Conservation (phyloP, 2,888 invertebrate species). For the Ischnura elegans region DNA sequence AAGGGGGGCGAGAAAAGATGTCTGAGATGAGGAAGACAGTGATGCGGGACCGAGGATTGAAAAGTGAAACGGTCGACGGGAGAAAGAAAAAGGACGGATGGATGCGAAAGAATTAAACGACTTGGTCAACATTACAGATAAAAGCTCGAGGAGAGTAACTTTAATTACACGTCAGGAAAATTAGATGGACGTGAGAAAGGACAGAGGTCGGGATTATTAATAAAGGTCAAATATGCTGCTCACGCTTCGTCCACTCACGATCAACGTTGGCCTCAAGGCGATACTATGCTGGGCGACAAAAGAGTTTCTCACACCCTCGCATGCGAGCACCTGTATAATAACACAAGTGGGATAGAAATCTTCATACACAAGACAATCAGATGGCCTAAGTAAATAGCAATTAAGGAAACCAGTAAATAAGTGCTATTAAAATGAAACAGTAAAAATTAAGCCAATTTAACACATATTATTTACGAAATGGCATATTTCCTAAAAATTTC, state of each 20-base stretch:
- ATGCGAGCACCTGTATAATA: no score
- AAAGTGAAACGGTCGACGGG: not conserved
- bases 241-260: no score
- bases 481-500: no score
- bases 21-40: not conserved
- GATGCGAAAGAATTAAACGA: conserved; percentile 12
- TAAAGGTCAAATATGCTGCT: not conserved
- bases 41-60: not conserved
- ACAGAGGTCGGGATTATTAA: not conserved
- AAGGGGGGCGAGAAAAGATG: not conserved
- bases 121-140: not conserved
- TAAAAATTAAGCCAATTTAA: not conserved
- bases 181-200: conserved; percentile 12
- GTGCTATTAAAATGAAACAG: not conserved
- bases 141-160: not conserved
- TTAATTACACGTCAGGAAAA: not conserved
- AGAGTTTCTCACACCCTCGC: no score
- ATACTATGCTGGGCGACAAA: no score
- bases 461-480: not conserved
- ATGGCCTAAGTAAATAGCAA: no score
- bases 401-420: not conserved
- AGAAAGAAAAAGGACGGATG: not conserved
- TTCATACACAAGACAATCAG: no score
- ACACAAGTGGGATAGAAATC: no score
- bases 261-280: no score